These are phyloP conservation scores for Calephelis nemesis DNA, from an alignment of 1,140 invertebrate genomes.

Conservation along the genomic window DNA sequence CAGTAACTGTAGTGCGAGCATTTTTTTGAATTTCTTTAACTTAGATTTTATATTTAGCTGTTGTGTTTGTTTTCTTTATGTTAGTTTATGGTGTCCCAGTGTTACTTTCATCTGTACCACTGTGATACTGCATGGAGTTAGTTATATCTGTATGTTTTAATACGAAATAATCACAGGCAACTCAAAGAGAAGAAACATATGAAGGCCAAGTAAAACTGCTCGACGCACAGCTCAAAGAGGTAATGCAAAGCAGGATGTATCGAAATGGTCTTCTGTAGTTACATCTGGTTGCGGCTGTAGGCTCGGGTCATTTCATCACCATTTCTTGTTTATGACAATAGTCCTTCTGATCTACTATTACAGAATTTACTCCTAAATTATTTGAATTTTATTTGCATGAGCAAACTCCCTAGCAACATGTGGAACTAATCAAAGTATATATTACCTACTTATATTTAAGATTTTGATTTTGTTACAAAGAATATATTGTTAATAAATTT, in stretches of 20 bases:
- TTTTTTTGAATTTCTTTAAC: slow-evolving; percentile 37
- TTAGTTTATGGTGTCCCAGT: slow-evolving; percentile 48
- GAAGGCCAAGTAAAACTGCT: slow-evolving; percentile 96
- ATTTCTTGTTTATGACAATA: slow-evolving; percentile 54
- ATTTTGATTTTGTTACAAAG: no score
- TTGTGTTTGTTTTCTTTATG: slow-evolving; percentile 46
- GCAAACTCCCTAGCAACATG: no score
- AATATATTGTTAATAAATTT: no score
- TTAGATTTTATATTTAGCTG: slow-evolving; percentile 43
- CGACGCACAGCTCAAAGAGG: slow-evolving; percentile 95
- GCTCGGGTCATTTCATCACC: slow-evolving; percentile 45
- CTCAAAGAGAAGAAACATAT: slow-evolving; percentile 97
- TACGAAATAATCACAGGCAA: slow-evolving; percentile 85
- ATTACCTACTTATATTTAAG: no score
- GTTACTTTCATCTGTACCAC: slow-evolving; percentile 36
- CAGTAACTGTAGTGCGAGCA: slow-evolving; percentile 46
- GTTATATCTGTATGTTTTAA: slow-evolving; percentile 64
- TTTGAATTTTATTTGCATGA: no score
- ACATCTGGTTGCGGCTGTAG: slow-evolving; percentile 66
- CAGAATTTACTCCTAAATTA: no score
- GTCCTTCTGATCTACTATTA: slow-evolving; percentile 29
- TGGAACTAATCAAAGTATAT: no score
- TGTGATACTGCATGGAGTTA: slow-evolving; percentile 63
- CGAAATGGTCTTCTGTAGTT: slow-evolving; percentile 49
- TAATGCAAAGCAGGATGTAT: slow-evolving; percentile 74